Percentiles rank a stretch among this genome's conserved stretches.
These are phyloP conservation scores for Phoenoteleia sp. DNA, from an alignment of 2,888 invertebrate genomes.

Conservation along the genomic window DNA sequence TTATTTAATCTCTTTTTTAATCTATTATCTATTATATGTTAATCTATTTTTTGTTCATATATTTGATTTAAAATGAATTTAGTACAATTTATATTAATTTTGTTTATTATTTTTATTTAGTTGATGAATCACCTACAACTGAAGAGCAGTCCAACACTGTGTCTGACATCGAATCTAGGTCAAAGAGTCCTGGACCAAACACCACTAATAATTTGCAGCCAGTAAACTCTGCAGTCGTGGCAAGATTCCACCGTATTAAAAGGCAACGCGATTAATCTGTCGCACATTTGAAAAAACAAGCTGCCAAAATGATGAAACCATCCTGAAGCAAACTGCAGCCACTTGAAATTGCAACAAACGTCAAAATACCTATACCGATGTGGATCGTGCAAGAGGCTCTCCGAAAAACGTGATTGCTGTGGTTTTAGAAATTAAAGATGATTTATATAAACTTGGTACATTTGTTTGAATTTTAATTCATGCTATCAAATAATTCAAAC, in stretches of 20 bases:
- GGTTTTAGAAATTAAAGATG: neutral
- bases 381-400: too few species aligned
- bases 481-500: neutral
- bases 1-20: too few species aligned
- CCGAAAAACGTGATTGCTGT: neutral
- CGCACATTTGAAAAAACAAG: neutral
- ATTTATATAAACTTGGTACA: neutral
- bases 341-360: neutral
- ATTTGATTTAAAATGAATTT: too few species aligned
- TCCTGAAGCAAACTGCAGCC: neutral
- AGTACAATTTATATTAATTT: too few species aligned
- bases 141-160: too few species aligned
- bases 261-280: neutral
- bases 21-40: too few species aligned
- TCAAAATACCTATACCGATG: neutral
- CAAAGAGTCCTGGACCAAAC: too few species aligned
- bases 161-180: too few species aligned
- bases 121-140: too few species aligned
- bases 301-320: conserved; percentile 5
- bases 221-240: neutral
- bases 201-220: too few species aligned
- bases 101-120: too few species aligned
- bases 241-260: neutral
- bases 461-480: neutral
- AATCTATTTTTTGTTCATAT: too few species aligned